These are phyloP conservation scores for Pelagia noctiluca DNA, from an alignment of 30 jellyfish, hydroid and myxozoan genomes.

Conservation along the genomic window DNA sequence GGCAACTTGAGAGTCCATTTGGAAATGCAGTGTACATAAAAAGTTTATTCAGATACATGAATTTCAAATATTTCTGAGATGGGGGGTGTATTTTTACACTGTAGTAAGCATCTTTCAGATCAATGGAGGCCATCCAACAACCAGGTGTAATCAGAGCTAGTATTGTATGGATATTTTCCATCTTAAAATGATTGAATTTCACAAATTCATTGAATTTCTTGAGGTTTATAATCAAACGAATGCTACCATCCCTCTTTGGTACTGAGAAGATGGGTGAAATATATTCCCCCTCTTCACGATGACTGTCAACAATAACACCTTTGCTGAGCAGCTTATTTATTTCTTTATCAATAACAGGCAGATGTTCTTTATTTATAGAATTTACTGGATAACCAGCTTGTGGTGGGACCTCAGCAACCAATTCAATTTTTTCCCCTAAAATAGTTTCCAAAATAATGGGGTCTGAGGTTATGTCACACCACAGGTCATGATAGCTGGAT, in stretches of 20 bases:
- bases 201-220: conserved; percentile 21
- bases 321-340: conserved; percentile 11
- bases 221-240: conserved; percentile 35
- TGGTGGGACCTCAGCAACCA: conserved; percentile 10
- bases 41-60: conserved; percentile 5
- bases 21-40: conserved; percentile 45
- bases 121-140: conserved; percentile 70
- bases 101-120: conserved; percentile 70
- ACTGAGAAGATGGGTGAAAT: conserved; percentile 52
- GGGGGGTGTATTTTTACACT: conserved; percentile 44
- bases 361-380: conserved; percentile 36
- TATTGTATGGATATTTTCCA: conserved; percentile 47
- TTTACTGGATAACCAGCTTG: conserved; percentile 14
- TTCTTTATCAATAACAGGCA: conserved; percentile 23
- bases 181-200: conserved; percentile 36
- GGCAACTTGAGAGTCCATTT: conserved; percentile 35
- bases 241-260: conserved; percentile 58
- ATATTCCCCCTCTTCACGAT: conserved; percentile 33
- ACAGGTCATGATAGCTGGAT: conserved; percentile 1
- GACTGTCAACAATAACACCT: conserved; percentile 31
- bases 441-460: conserved; percentile 34
- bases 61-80: conserved; percentile 45
- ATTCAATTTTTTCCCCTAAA: conserved; percentile 46
- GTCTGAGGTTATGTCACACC: conserved; percentile 57
- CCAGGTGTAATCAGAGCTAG: conserved; percentile 41